phyloP scores from a whole-genome alignment of 2,113 vertebrate species.

The Carollia perspicillata region DNA sequence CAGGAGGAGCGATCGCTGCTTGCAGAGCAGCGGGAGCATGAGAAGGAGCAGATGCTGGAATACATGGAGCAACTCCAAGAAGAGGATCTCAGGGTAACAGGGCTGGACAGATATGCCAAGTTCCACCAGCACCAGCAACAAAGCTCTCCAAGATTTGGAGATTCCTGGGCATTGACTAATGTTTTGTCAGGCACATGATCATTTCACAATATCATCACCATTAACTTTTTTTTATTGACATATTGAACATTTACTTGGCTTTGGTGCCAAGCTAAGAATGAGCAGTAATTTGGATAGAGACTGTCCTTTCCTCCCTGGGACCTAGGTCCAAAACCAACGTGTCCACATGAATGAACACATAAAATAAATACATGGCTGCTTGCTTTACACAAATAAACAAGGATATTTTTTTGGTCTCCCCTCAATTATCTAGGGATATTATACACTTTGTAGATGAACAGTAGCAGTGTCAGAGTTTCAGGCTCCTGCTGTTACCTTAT shows the following conservation, averaged over 20 bases:
- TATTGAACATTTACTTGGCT: background rate
- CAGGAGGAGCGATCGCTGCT: constrained; percentile 80
- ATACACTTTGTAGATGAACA: background rate
- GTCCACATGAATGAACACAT: background rate
- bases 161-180: background rate
- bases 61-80: constrained; percentile 83
- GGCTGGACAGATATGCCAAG: background rate
- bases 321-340: background rate
- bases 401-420: background rate
- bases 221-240: background rate
- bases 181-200: background rate
- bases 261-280: background rate
- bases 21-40: constrained; percentile 83
- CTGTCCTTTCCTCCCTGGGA: background rate
- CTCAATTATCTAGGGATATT: background rate
- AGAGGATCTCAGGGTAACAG: constrained; percentile 86
- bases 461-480: background rate
- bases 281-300: background rate
- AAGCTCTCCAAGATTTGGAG: background rate
- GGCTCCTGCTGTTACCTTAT: background rate
- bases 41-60: constrained; percentile 82
- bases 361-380: background rate
- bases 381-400: background rate
- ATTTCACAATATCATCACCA: background rate
- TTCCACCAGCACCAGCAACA: background rate